Conservation (phyloP, 1,140 invertebrate species). For the Drosophila subobscura region DNA sequence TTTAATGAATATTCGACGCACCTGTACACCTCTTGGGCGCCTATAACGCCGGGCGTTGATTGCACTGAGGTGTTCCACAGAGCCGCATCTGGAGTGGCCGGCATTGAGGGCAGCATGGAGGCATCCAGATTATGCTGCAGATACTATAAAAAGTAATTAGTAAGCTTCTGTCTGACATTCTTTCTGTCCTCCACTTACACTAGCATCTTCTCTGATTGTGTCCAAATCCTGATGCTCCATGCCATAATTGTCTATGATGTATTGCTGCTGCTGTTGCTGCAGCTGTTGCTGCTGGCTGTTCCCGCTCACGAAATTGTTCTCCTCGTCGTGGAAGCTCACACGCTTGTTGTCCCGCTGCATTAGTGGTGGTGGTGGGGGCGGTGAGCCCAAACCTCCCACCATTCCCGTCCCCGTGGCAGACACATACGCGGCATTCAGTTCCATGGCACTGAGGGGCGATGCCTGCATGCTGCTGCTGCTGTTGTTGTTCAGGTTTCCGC, state of each 20-base stretch:
- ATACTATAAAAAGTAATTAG: constrained; percentile 32
- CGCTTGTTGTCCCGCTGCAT: constrained; percentile 84
- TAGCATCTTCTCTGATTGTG: constrained; percentile 90
- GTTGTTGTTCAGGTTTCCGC: constrained; percentile 51
- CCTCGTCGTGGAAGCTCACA: constrained; percentile 91
- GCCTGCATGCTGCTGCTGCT: constrained; percentile 60
- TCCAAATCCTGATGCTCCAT: constrained; percentile 84
- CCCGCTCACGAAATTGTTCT: constrained; percentile 84
- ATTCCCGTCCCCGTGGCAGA: constrained; percentile 63
- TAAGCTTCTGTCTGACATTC: background rate
- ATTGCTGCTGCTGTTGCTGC: constrained; percentile 55
- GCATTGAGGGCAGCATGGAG: constrained; percentile 82
- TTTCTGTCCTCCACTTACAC: constrained; percentile 86
- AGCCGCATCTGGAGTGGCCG: constrained; percentile 87
- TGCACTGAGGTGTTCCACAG: constrained; percentile 84
- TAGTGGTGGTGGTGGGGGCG: constrained; percentile 43
- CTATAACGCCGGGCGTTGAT: constrained; percentile 95
- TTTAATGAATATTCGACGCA: constrained; percentile 70
- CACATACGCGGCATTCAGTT: constrained; percentile 73
- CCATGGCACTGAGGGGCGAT: constrained; percentile 71
- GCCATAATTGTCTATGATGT: constrained; percentile 55
- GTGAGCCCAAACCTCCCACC: constrained; percentile 47
- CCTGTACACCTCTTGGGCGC: constrained; percentile 96
- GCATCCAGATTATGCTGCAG: constrained; percentile 66
- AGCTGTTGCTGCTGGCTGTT: constrained; percentile 37